Percentiles rank a stretch among this genome's conserved stretches.
These are phyloP conservation scores for Orthonychiurus folsomi DNA, from an alignment of 2,888 invertebrate species.

Conservation along the genomic window DNA sequence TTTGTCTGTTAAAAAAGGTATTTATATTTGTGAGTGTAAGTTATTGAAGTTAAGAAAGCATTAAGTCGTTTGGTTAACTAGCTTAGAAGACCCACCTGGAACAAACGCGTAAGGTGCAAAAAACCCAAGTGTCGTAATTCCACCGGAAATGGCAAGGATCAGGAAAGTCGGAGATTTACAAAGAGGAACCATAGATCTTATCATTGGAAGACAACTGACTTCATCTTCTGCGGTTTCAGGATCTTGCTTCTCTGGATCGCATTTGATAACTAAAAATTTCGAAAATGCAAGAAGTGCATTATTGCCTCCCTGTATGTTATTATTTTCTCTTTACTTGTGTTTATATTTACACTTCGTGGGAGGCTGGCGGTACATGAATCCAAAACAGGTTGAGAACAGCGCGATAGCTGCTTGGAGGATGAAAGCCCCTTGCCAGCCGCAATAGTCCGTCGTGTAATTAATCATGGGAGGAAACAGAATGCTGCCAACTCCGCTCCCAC, in stretches of 20 bases:
- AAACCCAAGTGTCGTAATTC: conserved; percentile 90
- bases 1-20: too few relatives aligned
- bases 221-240: neutral
- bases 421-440: conserved; percentile 68
- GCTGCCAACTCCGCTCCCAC: conserved; percentile 90
- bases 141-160: conserved; percentile 76
- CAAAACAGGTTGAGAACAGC: conserved; percentile 65
- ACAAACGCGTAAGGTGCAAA: conserved; percentile 86
- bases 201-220: neutral
- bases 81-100: conserved; percentile 46
- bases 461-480: conserved; percentile 74
- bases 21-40: too few relatives aligned
- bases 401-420: conserved; percentile 64
- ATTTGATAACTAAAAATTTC: too few relatives aligned
- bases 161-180: conserved; percentile 79
- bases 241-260: neutral
- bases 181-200: conserved; percentile 52
- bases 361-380: conserved; percentile 73
- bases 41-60: too few relatives aligned
- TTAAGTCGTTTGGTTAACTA: too few relatives aligned
- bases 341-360: conserved; percentile 22
- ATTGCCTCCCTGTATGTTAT: too few relatives aligned
- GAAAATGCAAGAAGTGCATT: too few relatives aligned
- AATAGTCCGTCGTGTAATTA: conserved; percentile 52
- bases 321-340: too few relatives aligned